Base-by-base conservation (phyloP, 37 sponge, comb jelly and placozoan species). In the Halichondria panicea region DNA sequence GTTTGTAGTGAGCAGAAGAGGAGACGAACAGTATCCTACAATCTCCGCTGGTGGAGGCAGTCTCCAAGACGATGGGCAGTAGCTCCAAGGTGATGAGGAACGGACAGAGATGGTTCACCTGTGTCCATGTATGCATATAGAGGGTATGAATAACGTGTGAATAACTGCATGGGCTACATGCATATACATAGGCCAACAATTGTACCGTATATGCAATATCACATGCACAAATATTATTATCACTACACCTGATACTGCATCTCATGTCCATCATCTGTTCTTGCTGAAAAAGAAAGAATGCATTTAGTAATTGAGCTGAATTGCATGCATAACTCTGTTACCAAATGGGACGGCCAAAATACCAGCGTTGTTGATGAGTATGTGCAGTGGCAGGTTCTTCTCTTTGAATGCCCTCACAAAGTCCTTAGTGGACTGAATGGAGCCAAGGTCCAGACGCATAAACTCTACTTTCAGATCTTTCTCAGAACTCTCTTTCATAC, bases 311-410 rank as follows among this genome's bases (percentile, higher is more conserved):
- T 15, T 18, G 52, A 48, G 11, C 52, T 48, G 15, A 15, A 48
- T 15, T 48, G 13, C 13, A 48, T 48, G 15, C 52, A 18, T 18
- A 48, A 48, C 15, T 48, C 15, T 48, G 43, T 74, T 36, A 79
- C 80, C 52, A 6, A 63, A 55, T 0, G 81, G 79, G 15, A 74
- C 61, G 15, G 24, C 44, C 13, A 66, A 76, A 71, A 89, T 69
- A 19, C 76, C 90, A 55, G 90, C 90, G 80, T 89, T 89, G 81
- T 81, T 80, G 44, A 89, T 80, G 55, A 89, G 81, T 33, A 89
- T 71, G 61, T 89, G 90, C 9, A 89, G 86, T 35, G 85, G 85
- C 24, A 84, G 76, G 0, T 70, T 58, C 52, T 71, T 84, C 71
- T 75, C 74, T 70, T 63, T 74, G 81, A 79, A 89, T 48, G 72